These are phyloP conservation scores for Pogonocherus hispidulus DNA, from an alignment of 2,888 invertebrate genomes.

Conservation along the genomic window DNA sequence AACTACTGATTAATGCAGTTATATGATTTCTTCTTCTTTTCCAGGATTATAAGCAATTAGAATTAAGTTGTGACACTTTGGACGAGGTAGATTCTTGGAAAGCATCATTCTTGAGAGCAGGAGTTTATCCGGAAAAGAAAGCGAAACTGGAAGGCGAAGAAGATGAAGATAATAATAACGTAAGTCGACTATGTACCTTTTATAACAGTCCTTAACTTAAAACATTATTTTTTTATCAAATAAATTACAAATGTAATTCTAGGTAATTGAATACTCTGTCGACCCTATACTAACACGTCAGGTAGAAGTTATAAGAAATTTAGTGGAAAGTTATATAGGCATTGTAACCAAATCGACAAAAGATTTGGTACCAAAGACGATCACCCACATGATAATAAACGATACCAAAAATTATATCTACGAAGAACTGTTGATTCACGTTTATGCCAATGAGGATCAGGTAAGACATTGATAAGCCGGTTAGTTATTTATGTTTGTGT, in stretches of 20 bases:
- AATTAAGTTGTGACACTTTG: conserved; percentile 96
- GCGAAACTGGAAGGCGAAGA: conserved; percentile 77
- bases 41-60: conserved; percentile 97
- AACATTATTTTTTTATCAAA: too few relatives aligned
- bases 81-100: conserved; percentile 99
- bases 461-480: conserved; percentile 71
- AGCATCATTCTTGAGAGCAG: conserved; percentile 98
- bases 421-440: conserved; percentile 94
- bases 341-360: conserved; percentile 99
- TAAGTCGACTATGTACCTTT: too few relatives aligned
- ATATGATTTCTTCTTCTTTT: conserved; percentile 33
- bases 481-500: too few relatives aligned
- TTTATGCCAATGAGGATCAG: conserved; percentile 98
- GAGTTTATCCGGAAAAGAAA: conserved; percentile 96
- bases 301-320: conserved; percentile 98
- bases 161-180: conserved; percentile 38
- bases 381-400: conserved; percentile 98
- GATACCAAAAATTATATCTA: conserved; percentile 98
- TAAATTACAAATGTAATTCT: too few relatives aligned
- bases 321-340: conserved; percentile 99
- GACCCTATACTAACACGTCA: conserved; percentile 97
- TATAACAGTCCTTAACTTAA: too few relatives aligned
- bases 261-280: conserved; percentile 34
- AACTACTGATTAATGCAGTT: too few relatives aligned
- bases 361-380: conserved; percentile 98